Percentiles rank a stretch among this genome's conserved stretches.
Evolutionary conservation across 2,797 vertebrate genomes (phyloP).

Genomic region (Squalus acanthias): DNA sequence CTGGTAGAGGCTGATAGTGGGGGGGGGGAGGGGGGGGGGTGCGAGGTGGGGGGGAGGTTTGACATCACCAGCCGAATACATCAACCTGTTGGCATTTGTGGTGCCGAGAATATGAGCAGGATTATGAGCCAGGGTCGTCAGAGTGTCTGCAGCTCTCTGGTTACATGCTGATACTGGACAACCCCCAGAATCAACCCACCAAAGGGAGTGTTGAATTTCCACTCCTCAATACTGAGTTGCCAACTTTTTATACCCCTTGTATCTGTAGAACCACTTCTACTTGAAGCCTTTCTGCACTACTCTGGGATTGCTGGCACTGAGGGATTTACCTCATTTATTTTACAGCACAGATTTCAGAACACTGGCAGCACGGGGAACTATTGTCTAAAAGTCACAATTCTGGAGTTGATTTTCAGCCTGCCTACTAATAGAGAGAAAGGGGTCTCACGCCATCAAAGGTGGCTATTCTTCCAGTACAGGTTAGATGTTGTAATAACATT

Average conservation of each 20-base stretch:
- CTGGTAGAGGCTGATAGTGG: background rate
- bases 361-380: background rate
- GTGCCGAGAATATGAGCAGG: background rate
- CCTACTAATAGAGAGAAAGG: background rate
- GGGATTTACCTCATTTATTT: background rate
- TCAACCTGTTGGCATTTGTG: constrained; percentile 17
- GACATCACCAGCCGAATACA: background rate
- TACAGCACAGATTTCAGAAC: background rate
- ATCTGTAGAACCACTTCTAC: background rate
- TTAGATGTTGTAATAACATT: background rate
- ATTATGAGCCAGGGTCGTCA: background rate
- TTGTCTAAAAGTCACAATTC: background rate
- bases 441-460: background rate
- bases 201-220: background rate
- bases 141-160: background rate
- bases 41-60: background rate
- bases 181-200: background rate
- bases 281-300: background rate
- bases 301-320: background rate
- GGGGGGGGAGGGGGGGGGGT: background rate
- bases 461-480: background rate
- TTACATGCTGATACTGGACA: background rate
- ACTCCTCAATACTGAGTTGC: background rate
- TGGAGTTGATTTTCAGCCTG: background rate
- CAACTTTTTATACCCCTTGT: background rate